A percentile compares a stretch with the other conserved stretches of the same genome.
phyloP scores from a whole-genome alignment of 2,888 invertebrate species.

The Archips xylosteana region DNA sequence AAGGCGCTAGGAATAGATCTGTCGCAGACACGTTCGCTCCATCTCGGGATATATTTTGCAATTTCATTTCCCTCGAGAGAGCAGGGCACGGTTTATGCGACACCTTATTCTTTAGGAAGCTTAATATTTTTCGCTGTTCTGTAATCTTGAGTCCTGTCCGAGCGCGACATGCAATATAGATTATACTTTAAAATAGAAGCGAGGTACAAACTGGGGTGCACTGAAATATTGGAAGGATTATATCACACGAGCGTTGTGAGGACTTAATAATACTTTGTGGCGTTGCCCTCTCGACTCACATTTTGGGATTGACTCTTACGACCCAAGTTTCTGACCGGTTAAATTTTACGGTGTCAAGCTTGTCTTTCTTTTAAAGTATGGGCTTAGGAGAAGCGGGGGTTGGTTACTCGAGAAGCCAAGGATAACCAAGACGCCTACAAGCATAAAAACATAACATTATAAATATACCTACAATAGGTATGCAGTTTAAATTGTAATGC shows the following conservation, averaged over 20 bases:
- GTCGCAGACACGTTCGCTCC: slow-evolving; percentile 63
- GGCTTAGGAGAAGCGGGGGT: background rate
- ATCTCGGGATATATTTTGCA: slow-evolving; percentile 74
- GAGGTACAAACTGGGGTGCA: slow-evolving; percentile 23
- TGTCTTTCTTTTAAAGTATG: background rate
- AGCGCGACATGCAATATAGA: slow-evolving; percentile 48
- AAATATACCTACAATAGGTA: no score
- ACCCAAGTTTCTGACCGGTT: background rate
- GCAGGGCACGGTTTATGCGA: slow-evolving; percentile 62
- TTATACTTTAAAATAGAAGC: slow-evolving; percentile 48
- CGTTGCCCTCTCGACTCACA: background rate
- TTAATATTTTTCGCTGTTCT: slow-evolving; percentile 65
- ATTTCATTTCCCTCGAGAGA: slow-evolving; percentile 77
- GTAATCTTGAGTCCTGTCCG: slow-evolving; percentile 65
- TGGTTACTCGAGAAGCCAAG: no score
- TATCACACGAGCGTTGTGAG: slow-evolving; percentile 16
- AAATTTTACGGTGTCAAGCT: background rate
- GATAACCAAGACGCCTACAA: no score
- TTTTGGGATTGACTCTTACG: background rate
- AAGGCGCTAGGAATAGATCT: slow-evolving; percentile 49
- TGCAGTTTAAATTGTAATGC: no score
- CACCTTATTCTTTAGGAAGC: slow-evolving; percentile 70
- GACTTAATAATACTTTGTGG: slow-evolving; percentile 18
- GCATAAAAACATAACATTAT: no score
- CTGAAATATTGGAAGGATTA: slow-evolving; percentile 36